A percentile compares a stretch with the other conserved stretches of the same genome.
These are phyloP conservation scores for Apteryx mantelli DNA, from an alignment of 2,113 vertebrate genomes.

Conservation along the genomic window DNA sequence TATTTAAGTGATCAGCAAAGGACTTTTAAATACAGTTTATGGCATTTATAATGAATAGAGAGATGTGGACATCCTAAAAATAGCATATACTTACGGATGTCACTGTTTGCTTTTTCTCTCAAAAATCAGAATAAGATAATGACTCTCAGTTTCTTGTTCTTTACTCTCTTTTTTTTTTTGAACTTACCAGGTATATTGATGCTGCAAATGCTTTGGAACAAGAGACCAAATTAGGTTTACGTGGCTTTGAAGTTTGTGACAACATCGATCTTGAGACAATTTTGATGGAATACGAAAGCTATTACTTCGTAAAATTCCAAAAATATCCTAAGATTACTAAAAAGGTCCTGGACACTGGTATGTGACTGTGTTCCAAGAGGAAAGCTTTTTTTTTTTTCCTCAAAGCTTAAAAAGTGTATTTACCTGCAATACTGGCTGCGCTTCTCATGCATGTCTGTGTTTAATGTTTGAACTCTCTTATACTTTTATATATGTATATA, in stretches of 20 bases:
- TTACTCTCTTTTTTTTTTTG: background rate
- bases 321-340: slow-evolving; percentile 93
- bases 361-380: background rate
- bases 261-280: slow-evolving; percentile 95
- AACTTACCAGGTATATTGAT: slow-evolving; percentile 83
- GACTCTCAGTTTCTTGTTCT: background rate
- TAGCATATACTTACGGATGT: background rate
- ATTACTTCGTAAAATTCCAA: slow-evolving; percentile 95
- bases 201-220: slow-evolving; percentile 88
- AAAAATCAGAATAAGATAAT: background rate
- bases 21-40: background rate
- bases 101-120: background rate
- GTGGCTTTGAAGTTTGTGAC: slow-evolving; percentile 92
- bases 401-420: background rate
- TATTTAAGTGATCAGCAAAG: background rate
- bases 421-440: background rate
- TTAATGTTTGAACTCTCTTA: background rate
- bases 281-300: slow-evolving; percentile 96
- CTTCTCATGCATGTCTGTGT: accelerated
- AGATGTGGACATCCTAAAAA: background rate
- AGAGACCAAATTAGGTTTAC: slow-evolving; percentile 85
- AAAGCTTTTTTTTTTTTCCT: background rate
- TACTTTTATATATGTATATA: too few relatives aligned
- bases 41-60: background rate
- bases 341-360: slow-evolving; percentile 84